Conservation (phyloP, 2,113 vertebrate genomes). For the Trichomycterus rosablanca region DNA sequence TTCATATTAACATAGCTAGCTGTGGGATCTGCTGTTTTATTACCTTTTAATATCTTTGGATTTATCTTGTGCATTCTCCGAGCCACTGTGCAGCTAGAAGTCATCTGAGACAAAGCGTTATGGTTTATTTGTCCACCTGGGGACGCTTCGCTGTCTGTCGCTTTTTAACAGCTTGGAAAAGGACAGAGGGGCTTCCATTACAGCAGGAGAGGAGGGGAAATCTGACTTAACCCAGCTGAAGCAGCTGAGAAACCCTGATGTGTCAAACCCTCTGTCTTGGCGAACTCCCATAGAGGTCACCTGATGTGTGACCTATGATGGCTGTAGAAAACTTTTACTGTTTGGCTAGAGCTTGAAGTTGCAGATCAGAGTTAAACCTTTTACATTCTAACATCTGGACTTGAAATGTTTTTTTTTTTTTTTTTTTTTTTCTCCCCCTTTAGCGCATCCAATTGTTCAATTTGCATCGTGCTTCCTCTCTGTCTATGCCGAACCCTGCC, state of each 20-base stretch:
- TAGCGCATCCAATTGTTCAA: no score
- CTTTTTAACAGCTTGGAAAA: conserved; percentile 54
- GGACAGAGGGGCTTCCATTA: conserved; percentile 43
- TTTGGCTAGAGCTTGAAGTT: no score
- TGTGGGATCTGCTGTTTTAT: background rate
- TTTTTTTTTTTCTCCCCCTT: no score
- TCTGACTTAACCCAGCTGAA: conserved; percentile 41
- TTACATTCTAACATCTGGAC: no score
- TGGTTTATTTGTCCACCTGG: conserved; percentile 48
- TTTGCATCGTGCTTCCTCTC: no score
- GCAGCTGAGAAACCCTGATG: conserved; percentile 33
- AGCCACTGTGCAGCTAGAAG: background rate
- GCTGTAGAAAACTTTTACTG: background rate
- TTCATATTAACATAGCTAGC: conserved; percentile 13
- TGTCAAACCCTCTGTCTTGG: conserved; percentile 10
- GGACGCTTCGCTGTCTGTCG: conserved; percentile 37
- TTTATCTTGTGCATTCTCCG: background rate
- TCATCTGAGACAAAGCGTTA: conserved; percentile 35
- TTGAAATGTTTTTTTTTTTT: no score
- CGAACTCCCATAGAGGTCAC: background rate
- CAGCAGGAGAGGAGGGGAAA: conserved; percentile 39
- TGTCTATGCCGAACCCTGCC: no score
- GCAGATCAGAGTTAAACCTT: no score
- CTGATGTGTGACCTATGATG: conserved; percentile 16
- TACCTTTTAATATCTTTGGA: conserved; percentile 31